Base-by-base conservation (phyloP, 1,140 invertebrate species). In the Mactra quadrangularis region DNA sequence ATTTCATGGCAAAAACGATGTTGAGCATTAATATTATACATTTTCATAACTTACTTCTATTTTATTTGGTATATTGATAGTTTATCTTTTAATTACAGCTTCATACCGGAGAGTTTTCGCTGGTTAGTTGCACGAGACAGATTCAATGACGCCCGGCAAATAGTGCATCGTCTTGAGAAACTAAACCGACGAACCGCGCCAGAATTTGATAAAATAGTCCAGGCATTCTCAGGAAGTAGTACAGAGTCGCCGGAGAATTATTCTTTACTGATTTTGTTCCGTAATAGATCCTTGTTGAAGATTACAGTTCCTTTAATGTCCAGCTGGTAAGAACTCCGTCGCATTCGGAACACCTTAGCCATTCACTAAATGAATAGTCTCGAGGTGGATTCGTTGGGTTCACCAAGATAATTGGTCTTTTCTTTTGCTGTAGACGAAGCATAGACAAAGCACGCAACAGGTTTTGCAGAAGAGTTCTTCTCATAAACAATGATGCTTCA, bases 101-200 rank as follows among this genome's bases (percentile, higher is more conserved):
- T 75, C 22, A 57, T 75, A 17, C 71, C 71, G 9, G 71, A 75
- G 41, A 57, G 52, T 45, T 59, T 75, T n/a, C 52, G 71, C 27
- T 75, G 71, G 71, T 25, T 53, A n/a, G 52, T 75, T 25, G 45
- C 71, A 0, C 25, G n/a, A 19, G 22, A 75, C 50, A 50, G 38
- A 45, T 1, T 75, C 29, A 13, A 22, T 4, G 53, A 75, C 4
- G 53, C 52, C 22, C 45, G 19, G 31, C n/a, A 4, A 53, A 53
- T 53, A 4, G 17, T 53, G 4, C 4, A 53, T 4, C 50, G 25
- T 4, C 19, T 53, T 7, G 19, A 17, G 25, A 53, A 53, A 19
- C 25, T 17, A 22, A 53, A 53, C 50, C 19, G 25, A 19, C 4
- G 17, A 7, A 17, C 50, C 19, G 6, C 25, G 3, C 50, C 50